Percentiles rank a stretch among this genome's conserved stretches.
Conservation (phyloP, 1,140 invertebrate genomes). For the Proctacanthus coquilletti region DNA sequence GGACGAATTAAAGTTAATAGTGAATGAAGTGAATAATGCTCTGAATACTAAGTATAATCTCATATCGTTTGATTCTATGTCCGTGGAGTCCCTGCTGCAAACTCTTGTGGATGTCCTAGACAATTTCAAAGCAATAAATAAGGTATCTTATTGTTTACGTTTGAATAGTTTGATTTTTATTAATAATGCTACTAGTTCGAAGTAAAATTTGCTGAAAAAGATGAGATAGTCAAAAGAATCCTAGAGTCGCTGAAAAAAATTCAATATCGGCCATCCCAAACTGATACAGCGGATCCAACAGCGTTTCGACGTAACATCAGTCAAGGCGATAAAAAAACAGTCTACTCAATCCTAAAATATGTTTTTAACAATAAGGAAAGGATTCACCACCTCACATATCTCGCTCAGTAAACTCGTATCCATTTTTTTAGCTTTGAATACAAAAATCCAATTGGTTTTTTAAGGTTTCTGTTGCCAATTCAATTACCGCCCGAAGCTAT, state of each 20-base stretch:
- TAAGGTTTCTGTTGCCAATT: conserved; percentile 36
- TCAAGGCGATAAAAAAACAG: conserved; percentile 53
- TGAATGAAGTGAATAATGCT: conserved; percentile 56
- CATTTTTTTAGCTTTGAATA: conserved; percentile 5
- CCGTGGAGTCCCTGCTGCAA: conserved; percentile 57
- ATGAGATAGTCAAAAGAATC: conserved; percentile 18
- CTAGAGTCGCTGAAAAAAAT: conserved; percentile 7
- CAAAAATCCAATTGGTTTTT: background rate
- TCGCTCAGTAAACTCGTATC: conserved; percentile 42
- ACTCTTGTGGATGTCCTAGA: conserved; percentile 35
- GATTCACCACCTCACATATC: conserved; percentile 65
- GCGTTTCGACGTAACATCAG: conserved; percentile 53
- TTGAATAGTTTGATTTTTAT: conserved; percentile 2
- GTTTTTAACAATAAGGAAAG: conserved; percentile 53
- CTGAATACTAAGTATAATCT: conserved; percentile 65
- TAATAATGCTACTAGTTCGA: conserved; percentile 24
- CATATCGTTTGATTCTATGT: conserved; percentile 71
- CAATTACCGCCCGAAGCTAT: conserved; percentile 69
- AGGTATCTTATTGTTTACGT: conserved; percentile 17
- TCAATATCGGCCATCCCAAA: conserved; percentile 8
- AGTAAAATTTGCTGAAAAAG: conserved; percentile 28
- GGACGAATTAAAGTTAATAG: conserved; percentile 65
- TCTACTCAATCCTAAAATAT: conserved; percentile 69
- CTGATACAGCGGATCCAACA: conserved; percentile 21
- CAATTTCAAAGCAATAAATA: conserved; percentile 31